A percentile compares a stretch with the other conserved stretches of the same genome.
Conservation (phyloP, 2,797 vertebrate species). For the Rhadinocentrus ornatus region DNA sequence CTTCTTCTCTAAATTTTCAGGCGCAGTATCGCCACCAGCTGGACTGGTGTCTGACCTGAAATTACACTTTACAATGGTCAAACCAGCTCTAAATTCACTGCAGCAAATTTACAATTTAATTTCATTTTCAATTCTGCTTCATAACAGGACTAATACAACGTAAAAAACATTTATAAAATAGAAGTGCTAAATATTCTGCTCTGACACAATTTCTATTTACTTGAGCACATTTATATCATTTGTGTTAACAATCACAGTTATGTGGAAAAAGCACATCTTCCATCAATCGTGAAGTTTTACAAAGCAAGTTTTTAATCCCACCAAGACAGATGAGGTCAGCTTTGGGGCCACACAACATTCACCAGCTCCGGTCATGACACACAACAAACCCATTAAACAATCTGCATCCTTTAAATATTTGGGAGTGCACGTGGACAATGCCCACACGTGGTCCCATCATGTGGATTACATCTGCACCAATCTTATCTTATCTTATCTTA, state of each 20-base stretch:
- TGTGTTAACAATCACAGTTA: not conserved
- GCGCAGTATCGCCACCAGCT: conserved; percentile 9
- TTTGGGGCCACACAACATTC: no score
- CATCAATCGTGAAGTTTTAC: no score
- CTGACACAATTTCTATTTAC: not conserved
- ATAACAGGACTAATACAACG: not conserved
- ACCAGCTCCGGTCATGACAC: no score
- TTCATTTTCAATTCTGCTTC: not conserved
- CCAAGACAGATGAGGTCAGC: no score
- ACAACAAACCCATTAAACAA: no score
- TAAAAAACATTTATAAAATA: not conserved
- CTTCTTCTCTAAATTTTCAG: not conserved
- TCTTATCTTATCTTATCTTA: no score
- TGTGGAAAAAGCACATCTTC: not conserved
- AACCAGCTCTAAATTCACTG: no score
- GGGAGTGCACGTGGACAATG: no score
- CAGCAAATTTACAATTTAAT: no score
- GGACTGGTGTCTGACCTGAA: conserved; percentile 6
- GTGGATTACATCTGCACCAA: no score
- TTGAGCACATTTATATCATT: not conserved
- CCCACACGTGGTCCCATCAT: no score
- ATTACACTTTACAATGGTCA: not conserved
- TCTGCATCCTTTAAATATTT: no score
- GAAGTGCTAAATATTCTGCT: not conserved
- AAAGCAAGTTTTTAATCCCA: not conserved